Evolutionary conservation across 1,140 invertebrate species (phyloP), one percentile per base, ranked within the genome.

Genomic region (Drosophila equinoxialis): DNA sequence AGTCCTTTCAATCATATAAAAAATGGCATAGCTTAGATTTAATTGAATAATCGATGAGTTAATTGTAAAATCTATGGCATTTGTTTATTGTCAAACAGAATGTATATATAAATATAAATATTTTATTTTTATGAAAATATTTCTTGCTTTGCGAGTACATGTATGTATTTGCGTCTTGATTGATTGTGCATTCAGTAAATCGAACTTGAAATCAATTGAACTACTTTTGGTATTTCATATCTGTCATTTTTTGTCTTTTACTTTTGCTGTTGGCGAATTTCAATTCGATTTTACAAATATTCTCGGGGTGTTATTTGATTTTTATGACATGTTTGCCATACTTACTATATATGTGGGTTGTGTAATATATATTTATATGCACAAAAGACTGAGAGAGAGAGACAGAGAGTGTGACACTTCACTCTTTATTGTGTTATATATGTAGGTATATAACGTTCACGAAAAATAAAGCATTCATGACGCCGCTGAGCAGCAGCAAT

Each of bases 301-400:
- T 71, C 55, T 76, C 14, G 20, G 41, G 1, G 41, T 58, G 51
- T 63, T 77, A 77, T 77, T 71, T 72, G 75, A 72, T 59, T 78
- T 78, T 77, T 78, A 78, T 78, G 74, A 67, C 74, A 78, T 71
- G 68, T 77, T 77, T 58, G 35, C 33, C 23, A 41, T 35, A 14
- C 54, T 45, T 5, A 65, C 7, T 17, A 45, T n/a, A n/a, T n/a
- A n/a, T 6, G 6, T 14, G 17, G n/a, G 6, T 17, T 51, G 20
- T 23, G 20, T 51, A 48, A 2, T 17, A 35, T 45, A 41, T n/a
- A 41, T 42, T 17, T n/a, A 42, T 17, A 10, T 48, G 45, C 7
- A 58, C 30, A 39, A 39, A 33, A 30, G n/a, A 30, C 33, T 7
- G 62, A 30, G 30, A 30, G n/a, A 30, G n/a, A 37, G 39, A 11